A percentile compares a stretch with the other conserved stretches of the same genome.
Evolutionary conservation across 2,888 invertebrate genomes (phyloP).

Genomic region (Tiliacea aurago): DNA sequence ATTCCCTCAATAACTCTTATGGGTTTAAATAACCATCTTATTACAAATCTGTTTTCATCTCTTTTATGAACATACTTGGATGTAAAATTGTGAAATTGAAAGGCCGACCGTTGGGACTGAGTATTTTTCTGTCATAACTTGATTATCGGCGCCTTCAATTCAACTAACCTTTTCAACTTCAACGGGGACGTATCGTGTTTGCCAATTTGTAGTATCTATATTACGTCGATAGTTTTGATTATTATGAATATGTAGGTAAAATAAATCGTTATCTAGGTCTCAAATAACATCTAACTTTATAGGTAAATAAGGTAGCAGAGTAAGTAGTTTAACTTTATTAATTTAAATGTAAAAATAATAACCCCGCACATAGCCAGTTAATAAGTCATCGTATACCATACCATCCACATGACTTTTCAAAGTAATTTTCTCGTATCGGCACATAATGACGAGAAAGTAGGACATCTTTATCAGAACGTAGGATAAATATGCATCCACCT

Average conservation of each 20-base stretch:
- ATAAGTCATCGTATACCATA: background rate
- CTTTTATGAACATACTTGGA: slow-evolving; percentile 21
- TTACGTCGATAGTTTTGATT: background rate
- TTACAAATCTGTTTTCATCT: slow-evolving; percentile 47
- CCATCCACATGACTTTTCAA: slow-evolving; percentile 9
- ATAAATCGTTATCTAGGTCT: background rate
- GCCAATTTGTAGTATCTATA: background rate
- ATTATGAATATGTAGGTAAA: slow-evolving; percentile 3
- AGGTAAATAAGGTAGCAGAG: no score
- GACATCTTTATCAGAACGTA: background rate
- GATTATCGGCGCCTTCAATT: slow-evolving; percentile 32
- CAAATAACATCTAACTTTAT: no score
- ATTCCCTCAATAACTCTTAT: slow-evolving; percentile 30
- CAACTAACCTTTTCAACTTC: slow-evolving; percentile 41
- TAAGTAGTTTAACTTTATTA: background rate
- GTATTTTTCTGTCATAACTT: slow-evolving; percentile 18
- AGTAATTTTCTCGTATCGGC: slow-evolving; percentile 11
- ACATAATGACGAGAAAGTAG: slow-evolving; percentile 21
- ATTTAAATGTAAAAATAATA: background rate
- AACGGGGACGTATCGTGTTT: background rate
- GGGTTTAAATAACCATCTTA: slow-evolving; percentile 14
- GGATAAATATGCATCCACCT: slow-evolving; percentile 6
- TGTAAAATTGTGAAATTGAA: slow-evolving; percentile 38
- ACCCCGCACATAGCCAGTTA: background rate
- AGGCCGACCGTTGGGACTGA: slow-evolving; percentile 6